phyloP scores from a whole-genome alignment of 2,888 invertebrate genomes.

The Diarsia rubi region DNA sequence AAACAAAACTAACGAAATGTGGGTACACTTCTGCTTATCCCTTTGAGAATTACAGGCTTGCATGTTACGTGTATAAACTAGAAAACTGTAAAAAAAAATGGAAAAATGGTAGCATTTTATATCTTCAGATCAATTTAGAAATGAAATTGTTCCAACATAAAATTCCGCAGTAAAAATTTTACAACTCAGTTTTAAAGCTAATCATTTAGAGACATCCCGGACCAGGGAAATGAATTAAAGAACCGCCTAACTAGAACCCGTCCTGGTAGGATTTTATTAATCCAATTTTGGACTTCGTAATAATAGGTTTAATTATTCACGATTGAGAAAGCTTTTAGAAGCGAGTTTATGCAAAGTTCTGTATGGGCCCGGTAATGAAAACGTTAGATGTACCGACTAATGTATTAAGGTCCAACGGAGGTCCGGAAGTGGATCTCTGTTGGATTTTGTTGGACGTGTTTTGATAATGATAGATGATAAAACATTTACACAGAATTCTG shows the following conservation, averaged over 20 bases:
- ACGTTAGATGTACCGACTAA: conserved; percentile 70
- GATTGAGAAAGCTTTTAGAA: conserved; percentile 83
- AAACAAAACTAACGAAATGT: too few relatives aligned
- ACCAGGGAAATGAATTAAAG: conserved; percentile 69
- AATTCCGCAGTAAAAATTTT: conserved; percentile 38
- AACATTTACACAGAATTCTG: conserved; percentile 55
- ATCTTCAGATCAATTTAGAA: neutral
- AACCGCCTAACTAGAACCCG: conserved; percentile 69
- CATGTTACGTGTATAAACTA: neutral
- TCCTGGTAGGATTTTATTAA: conserved; percentile 79
- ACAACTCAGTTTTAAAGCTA: conserved; percentile 54
- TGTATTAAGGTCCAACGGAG: conserved; percentile 69
- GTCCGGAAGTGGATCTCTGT: conserved; percentile 60
- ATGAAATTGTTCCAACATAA: conserved; percentile 17
- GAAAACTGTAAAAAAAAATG: neutral
- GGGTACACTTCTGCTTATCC: too few relatives aligned
- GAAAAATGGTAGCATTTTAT: neutral
- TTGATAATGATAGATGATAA: conserved; percentile 71
- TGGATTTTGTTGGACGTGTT: conserved; percentile 69
- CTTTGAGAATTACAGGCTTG: neutral
- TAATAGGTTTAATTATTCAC: conserved; percentile 87
- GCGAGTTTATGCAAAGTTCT: conserved; percentile 80
- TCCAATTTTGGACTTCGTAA: conserved; percentile 81
- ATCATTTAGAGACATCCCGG: conserved; percentile 57
- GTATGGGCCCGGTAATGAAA: conserved; percentile 81